Base-by-base conservation (phyloP, 2,888 invertebrate genomes). In the Scaptomyza flava region DNA sequence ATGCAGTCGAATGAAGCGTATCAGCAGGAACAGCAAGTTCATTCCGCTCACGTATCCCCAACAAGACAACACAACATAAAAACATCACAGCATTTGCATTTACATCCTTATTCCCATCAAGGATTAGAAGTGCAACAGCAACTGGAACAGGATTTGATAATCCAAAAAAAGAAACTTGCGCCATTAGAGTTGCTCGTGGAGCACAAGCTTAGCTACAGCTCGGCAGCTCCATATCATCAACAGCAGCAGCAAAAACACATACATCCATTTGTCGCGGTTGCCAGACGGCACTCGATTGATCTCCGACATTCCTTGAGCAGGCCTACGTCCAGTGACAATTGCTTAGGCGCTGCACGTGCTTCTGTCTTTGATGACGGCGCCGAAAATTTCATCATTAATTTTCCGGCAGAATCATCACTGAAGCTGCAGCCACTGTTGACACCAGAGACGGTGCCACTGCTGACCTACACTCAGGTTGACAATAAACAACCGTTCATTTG, bases 381-480 rank as follows among this genome's bases (percentile, higher is more conserved):
- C n/a, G 89, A 90, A 75, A 81, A 86, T 63, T 90, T 91, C 38
- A 82, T 90, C 56, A 91, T 91, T 46, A 89, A 90, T 38, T 90
- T 90, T 72, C 90, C 90, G 33, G 89, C 89, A 6, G 91, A 91
- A 17, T 90, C 89, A 48, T 78, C 86, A 27, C 81, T 82, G 72
- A 83, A 79, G 33, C 17, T 77, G 70, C 86, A 78, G 14, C 62
- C 62, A 27, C 53, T 76, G 50, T 59, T 91, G 60, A 91, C 91
- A 11, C 72, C 91, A 11, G 91, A 92, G 69, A 91, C 91, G 6
- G 91, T 91, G 70, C 91, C 91, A 8, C 72, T 92, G 57, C 77
- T 92, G 52, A 91, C 90, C 41, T 89, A 90, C 66, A 90, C 89
- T 46, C 91, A 91, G 71, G 82, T 81, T 53, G 90, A 91, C 60